These are phyloP conservation scores for Panulirus ornatus DNA, from an alignment of 1,140 invertebrate species.

Conservation along the genomic window DNA sequence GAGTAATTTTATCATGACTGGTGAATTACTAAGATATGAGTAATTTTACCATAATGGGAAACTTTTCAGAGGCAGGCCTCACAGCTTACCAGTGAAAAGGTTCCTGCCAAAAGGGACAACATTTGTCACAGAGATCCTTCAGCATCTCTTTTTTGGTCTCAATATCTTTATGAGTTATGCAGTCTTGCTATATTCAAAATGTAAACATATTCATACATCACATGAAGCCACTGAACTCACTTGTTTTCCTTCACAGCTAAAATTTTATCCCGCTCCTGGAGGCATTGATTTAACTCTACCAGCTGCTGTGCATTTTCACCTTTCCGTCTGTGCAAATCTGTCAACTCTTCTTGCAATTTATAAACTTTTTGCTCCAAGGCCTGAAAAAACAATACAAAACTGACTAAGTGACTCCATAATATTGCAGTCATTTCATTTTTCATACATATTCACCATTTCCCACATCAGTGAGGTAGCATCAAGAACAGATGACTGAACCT, in stretches of 20 bases:
- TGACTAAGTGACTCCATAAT: too few species aligned
- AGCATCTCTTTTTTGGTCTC: background rate
- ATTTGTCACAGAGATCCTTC: too few species aligned
- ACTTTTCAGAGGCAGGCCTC: background rate
- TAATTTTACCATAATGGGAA: background rate
- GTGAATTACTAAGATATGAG: background rate
- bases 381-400: slow-evolving; percentile 64
- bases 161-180: too few species aligned
- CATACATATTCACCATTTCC: too few species aligned
- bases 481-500: too few species aligned
- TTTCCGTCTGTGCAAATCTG: slow-evolving; percentile 90
- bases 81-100: background rate
- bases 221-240: slow-evolving; percentile 19
- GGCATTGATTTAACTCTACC: slow-evolving; percentile 90
- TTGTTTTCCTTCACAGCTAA: slow-evolving; percentile 61
- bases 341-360: slow-evolving; percentile 93
- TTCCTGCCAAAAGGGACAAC: too few species aligned
- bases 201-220: background rate
- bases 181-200: background rate
- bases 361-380: slow-evolving; percentile 91
- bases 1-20: background rate
- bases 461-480: too few species aligned
- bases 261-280: slow-evolving; percentile 90
- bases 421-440: too few species aligned
- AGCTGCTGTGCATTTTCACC: slow-evolving; percentile 96